Base-by-base conservation (phyloP, 2,113 vertebrate genomes). In the Donacobius atricapilla region DNA sequence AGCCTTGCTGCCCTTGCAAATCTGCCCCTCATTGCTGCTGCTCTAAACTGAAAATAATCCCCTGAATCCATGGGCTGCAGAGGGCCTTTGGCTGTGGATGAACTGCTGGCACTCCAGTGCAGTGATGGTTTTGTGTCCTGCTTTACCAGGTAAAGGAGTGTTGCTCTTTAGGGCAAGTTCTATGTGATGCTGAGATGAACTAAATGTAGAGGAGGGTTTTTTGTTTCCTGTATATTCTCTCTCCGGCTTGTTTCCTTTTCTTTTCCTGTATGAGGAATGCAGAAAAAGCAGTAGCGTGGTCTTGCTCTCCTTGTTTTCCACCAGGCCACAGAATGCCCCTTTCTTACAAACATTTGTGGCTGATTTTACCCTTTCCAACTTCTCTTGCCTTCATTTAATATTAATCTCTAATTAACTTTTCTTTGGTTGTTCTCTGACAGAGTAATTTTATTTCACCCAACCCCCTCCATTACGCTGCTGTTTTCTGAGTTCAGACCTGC, bases 351-450 rank as follows among this genome's bases (percentile, higher is more conserved):
- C 3, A 3, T 35, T 64, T 87, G n/a, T 45, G 44, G 17, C 15
- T 87, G 69, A 63, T 51, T 81, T 84, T 63, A 58, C 39, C 21
- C 24, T 78, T 24, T 56, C 16, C 33, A n/a, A 17, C 17, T 92
- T 83, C 39, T 77, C 58, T 61, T 72, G 19, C 27, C 48, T 87
- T 84, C n/a, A 56, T 93, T 91, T 85, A 69, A 50, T 69, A 50
- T 72, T 66, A 65, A 79, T 71, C 10, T 13, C 48, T 9, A 65
- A 53, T 71, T 84, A 17, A 50, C 57, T 58, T 77, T 47, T 66
- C 15, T 51, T 60, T 35, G 45, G 13, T 40, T 53, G 7, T 22
- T 79, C 35, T 87, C 58, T 64, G 23, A 13, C 40, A 71, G 40
- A 47, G 35, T 40, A 35, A 31, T 89, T 76, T 53, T 50, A 33